Evolutionary conservation across 1,140 invertebrate species (phyloP), one percentile per base, ranked within the genome.

Genomic region (Drosophila malerkotliana): DNA sequence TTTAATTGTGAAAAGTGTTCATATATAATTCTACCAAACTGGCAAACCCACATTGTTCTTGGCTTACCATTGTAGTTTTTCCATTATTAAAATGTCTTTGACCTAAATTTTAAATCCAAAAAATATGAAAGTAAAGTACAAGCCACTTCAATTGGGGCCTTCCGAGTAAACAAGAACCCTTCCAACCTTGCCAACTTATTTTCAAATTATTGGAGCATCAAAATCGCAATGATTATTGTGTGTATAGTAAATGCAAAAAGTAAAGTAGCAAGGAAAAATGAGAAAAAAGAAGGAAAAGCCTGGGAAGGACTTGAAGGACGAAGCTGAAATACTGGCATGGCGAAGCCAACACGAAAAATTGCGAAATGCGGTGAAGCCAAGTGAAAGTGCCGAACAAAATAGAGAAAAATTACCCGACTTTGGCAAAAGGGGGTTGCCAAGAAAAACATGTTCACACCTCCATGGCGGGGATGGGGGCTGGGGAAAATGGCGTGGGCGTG

Each of bases 201-300:
- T 74, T 66, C 84, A 89, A 88, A 88, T 88, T 84, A 88, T 88
- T 88, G 79, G 83, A 88, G 83, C 83, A 88, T 88, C 87, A 88
- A 88, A 89, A 88, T 87, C 88, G 83, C 80, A 89, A 79, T 88
- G 79, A 89, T 83, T 88, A 88, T 83, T 89, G 76, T 88, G 72
- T 88, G 71, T 78, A 69, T 55, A 78, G 52, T 32, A 66, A 51
- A 72, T 37, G 49, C 45, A 14, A 47, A 44, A 32, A 30, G 21
- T 28, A 28, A 28, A 28, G 26, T 28, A 28, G 26, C 26, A 28
- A 28, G 26, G 26, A 47, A 47, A 59, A 30, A n/a, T 4, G 39
- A 54, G 15, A 10, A 21, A 21, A 21, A 18, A 52, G 28, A 32
- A 53, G 0, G 14, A 8, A 4, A 53, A n/a, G 39, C 8, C 12